phyloP scores from a whole-genome alignment of 2,888 invertebrate genomes.

The Acleris cristana region DNA sequence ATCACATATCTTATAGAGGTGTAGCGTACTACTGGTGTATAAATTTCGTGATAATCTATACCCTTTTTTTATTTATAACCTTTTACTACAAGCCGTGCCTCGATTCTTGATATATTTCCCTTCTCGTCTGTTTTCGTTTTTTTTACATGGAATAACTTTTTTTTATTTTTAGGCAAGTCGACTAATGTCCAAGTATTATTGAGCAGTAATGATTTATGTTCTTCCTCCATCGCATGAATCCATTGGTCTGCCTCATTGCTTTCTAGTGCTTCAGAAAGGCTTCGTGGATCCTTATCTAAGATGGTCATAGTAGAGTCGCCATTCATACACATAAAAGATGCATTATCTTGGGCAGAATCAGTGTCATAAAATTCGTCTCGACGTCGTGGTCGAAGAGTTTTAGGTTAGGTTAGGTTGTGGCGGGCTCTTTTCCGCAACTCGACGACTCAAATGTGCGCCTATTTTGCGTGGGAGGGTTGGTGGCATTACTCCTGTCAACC shows the following conservation, averaged over 20 bases:
- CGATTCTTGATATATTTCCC: constrained; percentile 36
- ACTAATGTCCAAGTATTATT: constrained; percentile 4
- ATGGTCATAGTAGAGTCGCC: neutral
- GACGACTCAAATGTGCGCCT: no score
- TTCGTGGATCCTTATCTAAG: constrained; percentile 20
- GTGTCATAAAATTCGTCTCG: no score
- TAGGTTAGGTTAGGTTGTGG: no score
- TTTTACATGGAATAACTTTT: neutral
- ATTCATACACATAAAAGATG: neutral
- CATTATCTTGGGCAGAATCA: no score
- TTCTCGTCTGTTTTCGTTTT: constrained; percentile 40
- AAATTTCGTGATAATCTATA: constrained; percentile 41
- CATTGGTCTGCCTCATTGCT: constrained; percentile 1
- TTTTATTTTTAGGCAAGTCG: neutral
- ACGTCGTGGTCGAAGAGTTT: no score
- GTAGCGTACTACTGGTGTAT: constrained; percentile 43
- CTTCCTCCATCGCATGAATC: constrained; percentile 2
- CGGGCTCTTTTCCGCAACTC: no score
- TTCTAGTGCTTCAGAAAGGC: constrained; percentile 14
- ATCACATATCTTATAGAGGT: constrained; percentile 43
- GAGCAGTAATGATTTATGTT: neutral
- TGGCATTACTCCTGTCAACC: no score
- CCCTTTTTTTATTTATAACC: constrained; percentile 41
- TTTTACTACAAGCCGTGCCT: constrained; percentile 44
- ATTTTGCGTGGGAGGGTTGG: no score